Conservation (phyloP, 2,113 vertebrate species). For the Mugil cephalus region DNA sequence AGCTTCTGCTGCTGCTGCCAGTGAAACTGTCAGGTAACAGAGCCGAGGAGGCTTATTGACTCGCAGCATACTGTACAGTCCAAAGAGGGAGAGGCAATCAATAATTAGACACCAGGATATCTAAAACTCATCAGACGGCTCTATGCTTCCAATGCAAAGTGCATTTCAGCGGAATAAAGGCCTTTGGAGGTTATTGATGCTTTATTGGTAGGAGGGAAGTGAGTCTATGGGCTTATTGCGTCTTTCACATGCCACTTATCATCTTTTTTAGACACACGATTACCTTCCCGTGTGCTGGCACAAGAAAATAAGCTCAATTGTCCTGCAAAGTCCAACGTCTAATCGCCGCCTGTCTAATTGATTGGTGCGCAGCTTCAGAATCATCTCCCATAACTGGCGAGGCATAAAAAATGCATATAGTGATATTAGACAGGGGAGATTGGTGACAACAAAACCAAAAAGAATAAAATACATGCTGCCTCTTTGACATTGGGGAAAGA, state of each 20-base stretch:
- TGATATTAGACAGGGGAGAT: slow-evolving; percentile 11
- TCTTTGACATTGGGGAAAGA: slow-evolving; percentile 65
- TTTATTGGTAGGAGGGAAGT: slow-evolving; percentile 61
- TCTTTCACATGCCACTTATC: slow-evolving; percentile 55
- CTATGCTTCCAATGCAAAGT: slow-evolving; percentile 72
- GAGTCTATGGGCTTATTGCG: slow-evolving; percentile 61
- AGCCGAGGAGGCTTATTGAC: slow-evolving; percentile 65
- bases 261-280: slow-evolving; percentile 48
- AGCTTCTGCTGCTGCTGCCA: slow-evolving; percentile 23
- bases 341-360: slow-evolving; percentile 53
- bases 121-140: slow-evolving; percentile 74
- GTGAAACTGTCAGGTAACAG: slow-evolving; percentile 52
- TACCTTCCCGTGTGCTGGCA: slow-evolving; percentile 39
- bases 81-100: slow-evolving; percentile 66
- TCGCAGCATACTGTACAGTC: slow-evolving; percentile 61
- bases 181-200: slow-evolving; percentile 65
- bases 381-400: neutral
- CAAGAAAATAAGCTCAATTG: slow-evolving; percentile 52
- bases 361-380: slow-evolving; percentile 29
- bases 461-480: slow-evolving; percentile 24
- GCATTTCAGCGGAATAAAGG: slow-evolving; percentile 69
- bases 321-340: slow-evolving; percentile 25
- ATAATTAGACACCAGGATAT: slow-evolving; percentile 75
- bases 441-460: slow-evolving; percentile 53
- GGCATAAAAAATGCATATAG: slow-evolving; percentile 6